Evolutionary conservation across 2,797 vertebrate genomes (phyloP).

Genomic region (Spinus pinus): DNA sequence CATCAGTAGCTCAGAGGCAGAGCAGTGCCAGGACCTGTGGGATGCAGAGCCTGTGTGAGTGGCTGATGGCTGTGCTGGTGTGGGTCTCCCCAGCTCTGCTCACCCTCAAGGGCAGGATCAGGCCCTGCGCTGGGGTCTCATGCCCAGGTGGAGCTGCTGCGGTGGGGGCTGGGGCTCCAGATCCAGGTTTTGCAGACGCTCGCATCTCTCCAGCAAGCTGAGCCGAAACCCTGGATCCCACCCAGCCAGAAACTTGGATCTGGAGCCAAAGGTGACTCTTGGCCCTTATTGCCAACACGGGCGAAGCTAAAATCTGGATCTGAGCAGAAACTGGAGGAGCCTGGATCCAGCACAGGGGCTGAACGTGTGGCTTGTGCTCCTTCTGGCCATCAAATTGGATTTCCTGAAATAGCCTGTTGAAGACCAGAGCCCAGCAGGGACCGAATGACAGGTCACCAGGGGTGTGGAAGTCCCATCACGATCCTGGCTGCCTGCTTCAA

Average conservation of each 20-base stretch:
- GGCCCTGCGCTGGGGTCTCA: neutral
- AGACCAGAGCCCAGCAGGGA: constrained; percentile 1
- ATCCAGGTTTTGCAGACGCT: constrained; percentile 47
- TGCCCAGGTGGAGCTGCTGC: neutral
- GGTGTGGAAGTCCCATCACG: constrained; percentile 40
- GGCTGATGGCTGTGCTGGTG: neutral
- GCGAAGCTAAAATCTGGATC: constrained; percentile 1
- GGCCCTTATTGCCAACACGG: neutral
- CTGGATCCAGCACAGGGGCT: neutral
- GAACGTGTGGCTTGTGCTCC: neutral
- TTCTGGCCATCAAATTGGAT: constrained; percentile 21
- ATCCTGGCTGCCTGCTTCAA: constrained; percentile 39
- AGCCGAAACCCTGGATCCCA: constrained; percentile 37
- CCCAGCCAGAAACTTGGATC: constrained; percentile 47
- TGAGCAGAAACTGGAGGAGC: neutral
- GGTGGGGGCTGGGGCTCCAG: neutral
- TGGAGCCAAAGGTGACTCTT: constrained; percentile 62
- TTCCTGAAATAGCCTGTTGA: constrained; percentile 54
- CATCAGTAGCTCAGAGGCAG: neutral
- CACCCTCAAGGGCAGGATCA: accelerated
- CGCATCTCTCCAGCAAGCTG: neutral
- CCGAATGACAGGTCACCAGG: constrained; percentile 35
- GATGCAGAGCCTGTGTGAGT: accelerated
- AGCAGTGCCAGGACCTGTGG: accelerated
- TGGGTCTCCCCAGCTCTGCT: neutral